Evolutionary conservation across 2,113 vertebrate genomes (phyloP), one percentile per base, ranked within the genome.

Genomic region (Osmerus mordax): DNA sequence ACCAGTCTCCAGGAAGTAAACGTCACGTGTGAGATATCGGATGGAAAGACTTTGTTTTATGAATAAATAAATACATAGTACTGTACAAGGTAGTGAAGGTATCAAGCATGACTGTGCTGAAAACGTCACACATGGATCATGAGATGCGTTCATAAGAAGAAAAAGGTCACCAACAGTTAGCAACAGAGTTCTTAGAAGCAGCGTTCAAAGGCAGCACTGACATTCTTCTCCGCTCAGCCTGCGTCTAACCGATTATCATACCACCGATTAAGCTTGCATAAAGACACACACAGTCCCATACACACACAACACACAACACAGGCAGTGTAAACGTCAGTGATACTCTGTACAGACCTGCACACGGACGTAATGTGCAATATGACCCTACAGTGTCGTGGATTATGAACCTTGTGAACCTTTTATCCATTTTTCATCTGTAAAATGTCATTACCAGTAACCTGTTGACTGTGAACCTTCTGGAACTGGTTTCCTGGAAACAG

Each of bases 1-100:
- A 18, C 3, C 29, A 41, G 15, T 64, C 15, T 29, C 16, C 56
- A 21, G 28, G 28, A 64, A 64, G 32, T 36, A 64, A 36, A 0
- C 41, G 7, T 52, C 19, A 23, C n/a, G 5, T 8, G 56, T 21
- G 18, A 3, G 21, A 59, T 9, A 21, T 19, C 18, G 56, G 56
- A n/a, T 59, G 16, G 56, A 59, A 67, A 18, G 47, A 36, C 47
- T 13, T 28, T 56, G n/a, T 11, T 67, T 11, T 64, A 51, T 70
- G 51, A 67, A 32, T 74, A 23, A 64, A 77, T 72, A 70, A 54
- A 74, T 28, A 70, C 32, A 47, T 3, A 64, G 9, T 55, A 56
- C 3, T 28, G 8, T 62, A 25, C 52, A 29, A 16, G 8, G 29
- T 6, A 29, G 3, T 6, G 52, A 28, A 56, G 53, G 32, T 61